phyloP scores from a whole-genome alignment of 2,113 vertebrate species.

The Pelecanoides urinatrix region DNA sequence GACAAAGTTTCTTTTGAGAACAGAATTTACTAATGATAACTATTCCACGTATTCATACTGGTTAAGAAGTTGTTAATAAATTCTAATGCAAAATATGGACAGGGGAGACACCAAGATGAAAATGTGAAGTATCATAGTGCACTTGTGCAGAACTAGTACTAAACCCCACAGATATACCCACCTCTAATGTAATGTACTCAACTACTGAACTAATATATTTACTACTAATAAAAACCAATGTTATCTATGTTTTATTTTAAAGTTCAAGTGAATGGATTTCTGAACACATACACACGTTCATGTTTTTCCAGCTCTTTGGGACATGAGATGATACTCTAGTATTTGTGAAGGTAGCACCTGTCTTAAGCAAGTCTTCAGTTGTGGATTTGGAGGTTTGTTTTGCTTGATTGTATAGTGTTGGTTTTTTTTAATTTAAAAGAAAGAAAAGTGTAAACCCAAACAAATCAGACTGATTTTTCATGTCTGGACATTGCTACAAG shows the following conservation, averaged over 20 bases:
- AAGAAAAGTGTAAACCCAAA: background rate
- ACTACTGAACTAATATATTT: background rate
- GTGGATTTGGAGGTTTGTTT: background rate
- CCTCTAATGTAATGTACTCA: background rate
- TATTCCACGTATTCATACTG: background rate
- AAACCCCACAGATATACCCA: background rate
- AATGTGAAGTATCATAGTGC: background rate
- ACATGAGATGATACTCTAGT: background rate
- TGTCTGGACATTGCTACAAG: background rate
- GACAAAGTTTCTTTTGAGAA: background rate
- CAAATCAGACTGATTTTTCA: background rate
- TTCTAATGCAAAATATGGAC: background rate
- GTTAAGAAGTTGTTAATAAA: background rate
- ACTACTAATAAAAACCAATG: accelerated
- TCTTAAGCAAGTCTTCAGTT: background rate
- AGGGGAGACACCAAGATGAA: background rate
- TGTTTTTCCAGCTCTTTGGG: background rate
- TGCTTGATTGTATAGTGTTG: background rate
- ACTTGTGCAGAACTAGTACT: too few species aligned
- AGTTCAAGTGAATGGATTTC: background rate
- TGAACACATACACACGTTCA: background rate
- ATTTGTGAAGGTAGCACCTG: background rate
- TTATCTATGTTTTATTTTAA: background rate
- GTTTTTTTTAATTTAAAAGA: background rate
- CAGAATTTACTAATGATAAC: background rate